Percentiles rank a stretch among this genome's conserved stretches.
phyloP scores from a whole-genome alignment of 35 echinoderm and acorn worm genomes.

The Ptychodera flava region DNA sequence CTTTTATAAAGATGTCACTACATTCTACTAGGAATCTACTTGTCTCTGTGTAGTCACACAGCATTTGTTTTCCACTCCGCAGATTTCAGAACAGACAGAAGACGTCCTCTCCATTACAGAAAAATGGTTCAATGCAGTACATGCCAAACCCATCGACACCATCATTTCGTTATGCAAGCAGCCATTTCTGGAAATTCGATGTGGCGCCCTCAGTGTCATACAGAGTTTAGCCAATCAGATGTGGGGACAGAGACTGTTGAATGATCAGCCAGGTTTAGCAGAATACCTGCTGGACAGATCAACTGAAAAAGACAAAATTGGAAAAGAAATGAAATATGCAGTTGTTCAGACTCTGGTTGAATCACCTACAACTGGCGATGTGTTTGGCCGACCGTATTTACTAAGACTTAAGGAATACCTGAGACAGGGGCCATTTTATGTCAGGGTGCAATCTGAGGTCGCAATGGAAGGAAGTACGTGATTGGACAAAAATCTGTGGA shows the following conservation, averaged over 20 bases:
- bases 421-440: conserved; percentile 74
- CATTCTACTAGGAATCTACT: no score
- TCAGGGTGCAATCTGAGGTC: conserved; percentile 64
- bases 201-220: conserved; percentile 47
- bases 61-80: conserved; percentile 6
- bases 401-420: conserved; percentile 66
- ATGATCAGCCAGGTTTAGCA: conserved; percentile 50
- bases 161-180: conserved; percentile 68
- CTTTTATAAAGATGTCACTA: no score
- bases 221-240: conserved; percentile 46
- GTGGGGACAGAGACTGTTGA: conserved; percentile 50
- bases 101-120: conserved; percentile 52
- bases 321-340: conserved; percentile 68
- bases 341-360: conserved; percentile 62
- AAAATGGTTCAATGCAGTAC: conserved; percentile 55
- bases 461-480: conserved; percentile 32
- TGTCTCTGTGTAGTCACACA: no score
- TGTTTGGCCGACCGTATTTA: conserved; percentile 59
- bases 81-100: conserved; percentile 67
- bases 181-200: conserved; percentile 69
- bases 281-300: conserved; percentile 75
- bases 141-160: conserved; percentile 40
- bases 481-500: not conserved
- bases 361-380: conserved; percentile 26
- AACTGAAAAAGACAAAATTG: conserved; percentile 62